Evolutionary conservation across 1,140 invertebrate genomes (phyloP), one percentile per base, ranked within the genome.

Genomic region (Agrilus planipennis): DNA sequence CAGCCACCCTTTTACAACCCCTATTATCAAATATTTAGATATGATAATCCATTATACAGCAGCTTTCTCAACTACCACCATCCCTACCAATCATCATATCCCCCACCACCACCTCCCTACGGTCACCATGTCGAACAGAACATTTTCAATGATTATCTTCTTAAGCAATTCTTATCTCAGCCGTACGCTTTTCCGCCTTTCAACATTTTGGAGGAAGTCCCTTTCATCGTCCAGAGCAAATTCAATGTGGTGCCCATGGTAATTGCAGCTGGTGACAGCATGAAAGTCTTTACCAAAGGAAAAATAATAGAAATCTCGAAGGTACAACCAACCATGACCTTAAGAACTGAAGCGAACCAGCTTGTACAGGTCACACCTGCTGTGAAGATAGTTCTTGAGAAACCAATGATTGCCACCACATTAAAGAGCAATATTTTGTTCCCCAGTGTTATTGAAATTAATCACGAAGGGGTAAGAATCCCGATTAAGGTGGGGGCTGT

Each of bases 231-330:
- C 20, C 42, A 46, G 11, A 53, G 46, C 19, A 44, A 42, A 10
- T 58, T 59, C 30, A 54, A 53, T 17, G 46, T 52, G 2, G 41
- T 59, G 10, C 57, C 57, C 12, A 51, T 59, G 50, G 36, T 52
- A 14, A 41, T 51, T 6, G 41, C 55, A 4, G 35, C 50, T 4
- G 37, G 47, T 41, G 44, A 57, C 15, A 51, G 42, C 14, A 38
- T 57, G 42, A 52, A 57, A 14, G 44, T 49, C 39, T 39, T 55
- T 7, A 44, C 46, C 1, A 30, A 49, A n/a, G 53, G 36, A 1
- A 29, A 52, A 16, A 55, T 57, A 7, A 44, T 50, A n/a, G 39
- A 45, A 9, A 44, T 50, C n/a, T 51, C 49, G 3, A 41, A 47
- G 23, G 41, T 50, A 5, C 40, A 46, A 40, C 52, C 55, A 7